A percentile compares a stretch with the other conserved stretches of the same genome.
Evolutionary conservation across 2,113 vertebrate genomes (phyloP).

Genomic region (Callaeas wilsoni): DNA sequence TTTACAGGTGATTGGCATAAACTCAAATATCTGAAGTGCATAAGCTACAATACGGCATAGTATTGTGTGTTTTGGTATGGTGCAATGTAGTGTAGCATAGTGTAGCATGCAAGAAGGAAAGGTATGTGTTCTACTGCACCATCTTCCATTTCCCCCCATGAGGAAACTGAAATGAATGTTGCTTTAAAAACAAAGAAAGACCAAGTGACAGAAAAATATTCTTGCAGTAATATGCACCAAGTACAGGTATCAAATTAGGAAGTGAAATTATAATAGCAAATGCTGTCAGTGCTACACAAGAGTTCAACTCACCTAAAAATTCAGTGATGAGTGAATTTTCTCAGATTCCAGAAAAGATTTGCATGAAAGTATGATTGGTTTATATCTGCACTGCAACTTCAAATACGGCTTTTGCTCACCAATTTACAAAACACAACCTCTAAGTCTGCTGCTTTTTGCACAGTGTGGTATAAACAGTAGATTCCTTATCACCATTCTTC

Average conservation of each 20-base stretch:
- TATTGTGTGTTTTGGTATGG: accelerated
- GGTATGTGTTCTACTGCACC: not conserved
- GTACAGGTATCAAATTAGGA: not conserved
- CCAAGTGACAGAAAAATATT: not conserved
- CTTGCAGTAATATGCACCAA: not conserved
- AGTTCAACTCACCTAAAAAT: not conserved
- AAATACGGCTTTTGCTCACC: not conserved
- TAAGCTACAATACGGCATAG: not conserved
- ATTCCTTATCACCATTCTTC: not conserved
- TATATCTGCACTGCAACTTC: not conserved
- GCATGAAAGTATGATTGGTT: not conserved
- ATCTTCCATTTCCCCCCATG: not conserved
- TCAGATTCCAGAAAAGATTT: not conserved
- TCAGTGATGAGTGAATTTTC: not conserved
- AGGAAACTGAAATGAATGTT: not conserved
- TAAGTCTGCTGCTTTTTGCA: not conserved
- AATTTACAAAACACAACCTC: not conserved
- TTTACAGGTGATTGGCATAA: not conserved
- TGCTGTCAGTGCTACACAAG: not conserved
- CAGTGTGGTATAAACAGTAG: not conserved
- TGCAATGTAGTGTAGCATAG: not conserved
- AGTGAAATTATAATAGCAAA: not conserved
- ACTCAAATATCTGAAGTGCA: not conserved
- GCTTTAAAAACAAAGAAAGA: not conserved
- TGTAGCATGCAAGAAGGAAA: not conserved